Conservation (phyloP, 2,888 invertebrate genomes). For the Sycophila texana region DNA sequence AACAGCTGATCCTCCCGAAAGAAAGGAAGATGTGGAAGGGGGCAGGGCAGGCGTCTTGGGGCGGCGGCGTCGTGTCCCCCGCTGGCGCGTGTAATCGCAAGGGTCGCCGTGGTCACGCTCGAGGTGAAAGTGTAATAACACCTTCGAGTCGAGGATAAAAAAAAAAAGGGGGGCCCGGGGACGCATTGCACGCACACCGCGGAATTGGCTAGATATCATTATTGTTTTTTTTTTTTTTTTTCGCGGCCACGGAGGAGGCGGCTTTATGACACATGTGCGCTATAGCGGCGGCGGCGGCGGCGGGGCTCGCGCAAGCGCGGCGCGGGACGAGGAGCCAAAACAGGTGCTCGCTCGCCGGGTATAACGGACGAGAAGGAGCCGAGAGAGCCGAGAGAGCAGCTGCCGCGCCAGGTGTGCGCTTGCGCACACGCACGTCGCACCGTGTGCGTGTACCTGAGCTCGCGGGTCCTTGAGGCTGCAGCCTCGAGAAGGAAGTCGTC, state of each 20-base stretch:
- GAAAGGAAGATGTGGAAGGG: not conserved
- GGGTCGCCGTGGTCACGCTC: conserved; percentile 48
- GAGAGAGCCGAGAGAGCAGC: conserved; percentile 63
- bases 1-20: conserved; percentile 16
- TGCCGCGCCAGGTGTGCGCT: conserved; percentile 72
- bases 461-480: not conserved
- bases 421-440: conserved; percentile 24
- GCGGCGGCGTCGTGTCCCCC: not conserved
- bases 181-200: not conserved
- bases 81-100: not conserved
- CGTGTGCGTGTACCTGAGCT: conserved; percentile 1
- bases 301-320: too few species aligned
- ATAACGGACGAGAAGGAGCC: conserved; percentile 43
- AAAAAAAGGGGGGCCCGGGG: too few species aligned
- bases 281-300: too few species aligned
- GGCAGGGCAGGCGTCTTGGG: not conserved
- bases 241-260: not conserved
- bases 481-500: not conserved
- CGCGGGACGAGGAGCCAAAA: conserved; percentile 9
- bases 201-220: conserved; percentile 34
- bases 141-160: too few species aligned
- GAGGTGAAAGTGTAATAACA: conserved; percentile 45
- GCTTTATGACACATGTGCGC: conserved; percentile 27
- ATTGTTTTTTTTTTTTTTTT: not conserved
- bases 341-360: conserved; percentile 48